These are phyloP conservation scores for Rhamnusium bicolor DNA, from an alignment of 2,888 invertebrate genomes.

Conservation along the genomic window DNA sequence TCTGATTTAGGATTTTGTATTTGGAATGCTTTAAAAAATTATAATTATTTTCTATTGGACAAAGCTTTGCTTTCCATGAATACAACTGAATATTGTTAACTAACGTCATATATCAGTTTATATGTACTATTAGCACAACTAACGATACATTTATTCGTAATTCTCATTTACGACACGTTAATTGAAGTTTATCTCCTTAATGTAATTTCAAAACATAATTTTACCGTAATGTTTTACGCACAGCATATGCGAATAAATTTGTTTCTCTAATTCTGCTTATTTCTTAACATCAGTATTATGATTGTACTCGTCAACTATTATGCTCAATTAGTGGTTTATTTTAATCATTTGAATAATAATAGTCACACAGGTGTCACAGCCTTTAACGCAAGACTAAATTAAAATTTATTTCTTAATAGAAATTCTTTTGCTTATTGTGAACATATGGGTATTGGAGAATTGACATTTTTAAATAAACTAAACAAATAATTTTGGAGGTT, in stretches of 20 bases:
- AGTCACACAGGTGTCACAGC: background rate
- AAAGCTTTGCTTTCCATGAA: background rate
- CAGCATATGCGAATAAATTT: conserved; percentile 8
- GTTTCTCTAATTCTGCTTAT: background rate
- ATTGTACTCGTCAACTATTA: conserved; percentile 2
- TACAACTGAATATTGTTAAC: background rate
- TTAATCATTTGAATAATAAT: conserved; percentile 5
- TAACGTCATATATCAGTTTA: conserved; percentile 3
- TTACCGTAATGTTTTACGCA: background rate
- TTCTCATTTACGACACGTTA: conserved; percentile 7
- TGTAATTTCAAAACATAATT: background rate
- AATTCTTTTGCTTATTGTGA: background rate
- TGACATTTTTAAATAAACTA: background rate
- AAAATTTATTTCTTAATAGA: background rate
- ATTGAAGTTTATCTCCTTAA: conserved; percentile 12
- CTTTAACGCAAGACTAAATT: background rate
- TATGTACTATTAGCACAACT: background rate
- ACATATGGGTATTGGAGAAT: background rate
- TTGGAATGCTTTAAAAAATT: too few species aligned
- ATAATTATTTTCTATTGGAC: background rate
- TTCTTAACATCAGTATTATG: background rate
- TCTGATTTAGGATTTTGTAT: too few species aligned
- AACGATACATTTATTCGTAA: conserved; percentile 11
- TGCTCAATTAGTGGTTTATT: conserved; percentile 3
- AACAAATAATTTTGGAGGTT: background rate